Evolutionary conservation across 2,888 invertebrate species (phyloP).

Genomic region (Himalopsyche japonica): DNA sequence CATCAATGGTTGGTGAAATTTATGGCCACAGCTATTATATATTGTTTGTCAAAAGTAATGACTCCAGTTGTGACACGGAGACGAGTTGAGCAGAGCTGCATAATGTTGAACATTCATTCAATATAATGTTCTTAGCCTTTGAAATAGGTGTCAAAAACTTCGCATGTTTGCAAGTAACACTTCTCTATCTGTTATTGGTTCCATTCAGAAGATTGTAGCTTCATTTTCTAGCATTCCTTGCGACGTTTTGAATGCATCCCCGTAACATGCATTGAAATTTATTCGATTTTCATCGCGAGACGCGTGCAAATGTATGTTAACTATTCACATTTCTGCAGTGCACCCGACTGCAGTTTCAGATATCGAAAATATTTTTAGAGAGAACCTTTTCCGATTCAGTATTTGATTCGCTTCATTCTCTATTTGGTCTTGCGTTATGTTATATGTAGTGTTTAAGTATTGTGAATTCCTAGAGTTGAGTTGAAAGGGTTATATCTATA

Average conservation of each 20-base stretch:
- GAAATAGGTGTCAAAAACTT: neutral
- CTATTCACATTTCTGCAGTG: neutral
- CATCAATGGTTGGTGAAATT: no score
- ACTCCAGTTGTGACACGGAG: no score
- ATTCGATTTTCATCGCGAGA: constrained; percentile 10
- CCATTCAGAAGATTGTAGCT: neutral
- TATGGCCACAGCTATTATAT: no score
- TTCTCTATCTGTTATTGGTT: neutral
- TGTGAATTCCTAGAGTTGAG: neutral
- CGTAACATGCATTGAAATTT: neutral
- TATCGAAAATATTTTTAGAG: neutral
- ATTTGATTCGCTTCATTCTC: neutral
- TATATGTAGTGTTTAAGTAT: neutral
- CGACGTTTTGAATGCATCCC: neutral
- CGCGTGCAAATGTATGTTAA: neutral
- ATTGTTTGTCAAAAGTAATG: no score
- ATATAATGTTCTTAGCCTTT: neutral
- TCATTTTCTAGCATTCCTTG: constrained; percentile 7
- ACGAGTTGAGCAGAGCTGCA: no score
- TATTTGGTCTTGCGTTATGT: neutral
- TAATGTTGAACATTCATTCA: no score
- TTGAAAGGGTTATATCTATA: neutral
- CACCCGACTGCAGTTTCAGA: neutral
- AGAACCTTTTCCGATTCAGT: neutral
- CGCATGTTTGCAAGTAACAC: neutral